A percentile compares a stretch with the other conserved stretches of the same genome.
Conservation (phyloP, 2,888 invertebrate genomes). For the Cosmia pyralina region DNA sequence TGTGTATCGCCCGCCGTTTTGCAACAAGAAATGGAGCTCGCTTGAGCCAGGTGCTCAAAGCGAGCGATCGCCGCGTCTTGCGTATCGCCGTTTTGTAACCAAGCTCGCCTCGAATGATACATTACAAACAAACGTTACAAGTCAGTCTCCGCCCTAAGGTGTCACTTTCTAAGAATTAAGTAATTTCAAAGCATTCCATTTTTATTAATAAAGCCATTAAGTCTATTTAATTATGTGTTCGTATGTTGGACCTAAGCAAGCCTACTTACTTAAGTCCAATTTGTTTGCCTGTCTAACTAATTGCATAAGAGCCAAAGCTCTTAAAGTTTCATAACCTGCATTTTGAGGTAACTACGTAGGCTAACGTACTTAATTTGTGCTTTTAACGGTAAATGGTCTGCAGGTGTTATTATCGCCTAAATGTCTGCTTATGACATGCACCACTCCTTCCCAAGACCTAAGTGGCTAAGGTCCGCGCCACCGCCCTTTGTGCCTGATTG, state of each 20-base stretch:
- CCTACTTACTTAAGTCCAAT: conserved; percentile 39
- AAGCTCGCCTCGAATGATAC: no score
- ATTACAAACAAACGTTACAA: no score
- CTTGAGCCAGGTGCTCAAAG: no score
- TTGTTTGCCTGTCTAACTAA: conserved; percentile 41
- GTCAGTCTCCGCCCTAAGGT: neutral
- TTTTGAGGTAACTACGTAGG: conserved; percentile 25
- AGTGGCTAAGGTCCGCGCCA: conserved; percentile 71
- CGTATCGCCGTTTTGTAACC: no score
- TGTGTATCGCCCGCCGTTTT: no score
- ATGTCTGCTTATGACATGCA: conserved; percentile 64
- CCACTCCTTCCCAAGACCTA: conserved; percentile 66
- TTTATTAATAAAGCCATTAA: conserved; percentile 14
- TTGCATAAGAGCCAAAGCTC: conserved; percentile 32
- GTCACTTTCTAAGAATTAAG: neutral
- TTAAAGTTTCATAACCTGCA: conserved; percentile 48
- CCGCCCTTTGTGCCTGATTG: conserved; percentile 82
- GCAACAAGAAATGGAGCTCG: no score
- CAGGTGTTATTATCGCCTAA: conserved; percentile 29
- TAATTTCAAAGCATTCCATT: neutral
- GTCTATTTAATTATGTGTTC: conserved; percentile 8
- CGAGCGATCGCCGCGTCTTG: no score
- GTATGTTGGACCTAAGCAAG: conserved; percentile 17
- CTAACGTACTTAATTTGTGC: conserved; percentile 25
- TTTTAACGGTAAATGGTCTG: conserved; percentile 45